Evolutionary conservation across 2,888 invertebrate species (phyloP).

Genomic region (Amphipyra tragopoginis): DNA sequence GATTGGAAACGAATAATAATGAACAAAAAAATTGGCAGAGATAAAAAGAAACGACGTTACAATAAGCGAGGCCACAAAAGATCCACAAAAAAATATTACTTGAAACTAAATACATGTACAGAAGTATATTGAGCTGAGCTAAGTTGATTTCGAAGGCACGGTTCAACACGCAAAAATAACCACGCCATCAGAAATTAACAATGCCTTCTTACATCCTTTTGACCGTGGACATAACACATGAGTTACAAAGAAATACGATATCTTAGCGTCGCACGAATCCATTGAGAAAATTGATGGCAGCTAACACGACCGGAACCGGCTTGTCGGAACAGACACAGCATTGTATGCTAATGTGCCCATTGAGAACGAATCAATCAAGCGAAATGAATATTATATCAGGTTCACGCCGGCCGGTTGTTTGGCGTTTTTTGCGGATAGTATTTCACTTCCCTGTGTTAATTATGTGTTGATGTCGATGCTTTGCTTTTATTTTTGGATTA

Average conservation of each 20-base stretch:
- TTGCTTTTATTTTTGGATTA: slow-evolving; percentile 1
- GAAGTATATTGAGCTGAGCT: too few species aligned
- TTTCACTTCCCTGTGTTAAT: slow-evolving; percentile 16
- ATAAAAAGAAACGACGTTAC: too few species aligned
- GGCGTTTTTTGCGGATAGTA: slow-evolving; percentile 35
- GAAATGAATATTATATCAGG: slow-evolving; percentile 53
- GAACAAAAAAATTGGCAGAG: too few species aligned
- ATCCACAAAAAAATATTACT: too few species aligned
- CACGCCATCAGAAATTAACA: slow-evolving; percentile 5
- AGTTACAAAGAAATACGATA: slow-evolving; percentile 37
- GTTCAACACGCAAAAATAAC: neutral
- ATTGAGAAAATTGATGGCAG: slow-evolving; percentile 51
- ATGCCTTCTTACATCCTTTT: neutral
- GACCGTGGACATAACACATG: slow-evolving; percentile 17
- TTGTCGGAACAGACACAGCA: slow-evolving; percentile 43
- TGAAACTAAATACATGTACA: too few species aligned
- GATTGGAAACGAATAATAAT: too few species aligned
- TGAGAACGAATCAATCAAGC: slow-evolving; percentile 61
- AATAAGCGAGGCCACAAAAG: too few species aligned
- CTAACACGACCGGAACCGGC: slow-evolving; percentile 49
- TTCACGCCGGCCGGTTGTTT: slow-evolving; percentile 13
- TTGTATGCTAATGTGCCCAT: slow-evolving; percentile 64
- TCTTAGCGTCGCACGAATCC: slow-evolving; percentile 46
- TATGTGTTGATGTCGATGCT: neutral
- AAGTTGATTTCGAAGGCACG: neutral